Evolutionary conservation across 2,888 invertebrate genomes (phyloP).

Genomic region (Ichneumon xanthorius): DNA sequence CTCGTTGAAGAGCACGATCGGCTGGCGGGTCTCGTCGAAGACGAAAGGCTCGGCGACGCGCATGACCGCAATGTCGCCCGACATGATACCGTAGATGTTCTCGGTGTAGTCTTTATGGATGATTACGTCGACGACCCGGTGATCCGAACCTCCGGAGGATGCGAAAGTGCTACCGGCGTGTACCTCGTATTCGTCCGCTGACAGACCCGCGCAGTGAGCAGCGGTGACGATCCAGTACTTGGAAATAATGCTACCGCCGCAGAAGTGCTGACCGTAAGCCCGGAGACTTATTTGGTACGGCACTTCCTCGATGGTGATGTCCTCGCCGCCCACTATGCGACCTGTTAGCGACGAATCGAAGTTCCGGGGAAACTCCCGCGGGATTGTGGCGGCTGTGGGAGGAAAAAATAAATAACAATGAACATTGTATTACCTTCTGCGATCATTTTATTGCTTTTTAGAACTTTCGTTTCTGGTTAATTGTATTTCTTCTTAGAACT

Average conservation of each 20-base stretch:
- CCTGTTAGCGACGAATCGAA: constrained; percentile 19
- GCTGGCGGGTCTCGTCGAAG: constrained; percentile 84
- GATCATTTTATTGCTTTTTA: neutral
- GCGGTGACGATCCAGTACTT: constrained; percentile 86
- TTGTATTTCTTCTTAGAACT: neutral
- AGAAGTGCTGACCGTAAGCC: constrained; percentile 84
- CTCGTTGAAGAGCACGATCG: constrained; percentile 84
- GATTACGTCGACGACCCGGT: constrained; percentile 85
- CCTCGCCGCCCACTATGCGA: constrained; percentile 85
- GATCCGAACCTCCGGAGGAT: constrained; percentile 85
- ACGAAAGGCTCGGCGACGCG: constrained; percentile 85
- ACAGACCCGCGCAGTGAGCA: constrained; percentile 85
- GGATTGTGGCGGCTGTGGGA: constrained; percentile 48
- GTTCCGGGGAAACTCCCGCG: neutral
- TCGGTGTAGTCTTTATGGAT: constrained; percentile 86
- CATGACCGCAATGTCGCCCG: constrained; percentile 86
- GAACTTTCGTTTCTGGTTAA: neutral
- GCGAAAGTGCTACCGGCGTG: constrained; percentile 86
- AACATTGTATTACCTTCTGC: neutral
- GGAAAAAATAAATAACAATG: neutral
- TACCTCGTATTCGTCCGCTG: constrained; percentile 74
- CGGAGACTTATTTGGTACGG: constrained; percentile 86
- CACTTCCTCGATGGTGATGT: constrained; percentile 84
- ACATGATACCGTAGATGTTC: constrained; percentile 77
- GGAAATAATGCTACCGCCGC: constrained; percentile 87